phyloP scores from a whole-genome alignment of 2,113 vertebrate species.

The Gopherus evgoodei region DNA sequence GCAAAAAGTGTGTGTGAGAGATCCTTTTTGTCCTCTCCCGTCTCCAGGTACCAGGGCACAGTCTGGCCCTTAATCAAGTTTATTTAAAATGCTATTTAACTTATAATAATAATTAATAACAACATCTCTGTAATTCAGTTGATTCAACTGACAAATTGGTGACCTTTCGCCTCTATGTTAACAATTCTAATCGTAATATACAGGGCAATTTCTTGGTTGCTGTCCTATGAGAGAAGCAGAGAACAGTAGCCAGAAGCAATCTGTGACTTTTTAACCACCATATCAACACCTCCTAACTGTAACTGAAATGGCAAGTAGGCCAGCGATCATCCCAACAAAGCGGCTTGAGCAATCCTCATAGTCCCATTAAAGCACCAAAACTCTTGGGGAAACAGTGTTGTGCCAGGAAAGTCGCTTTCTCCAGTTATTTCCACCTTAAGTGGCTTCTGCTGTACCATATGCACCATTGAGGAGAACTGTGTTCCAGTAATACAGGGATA shows the following conservation, averaged over 20 bases:
- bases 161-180: constrained; percentile 35
- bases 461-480: not conserved
- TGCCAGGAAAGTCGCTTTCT: not conserved
- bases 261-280: not conserved
- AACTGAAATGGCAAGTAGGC: not conserved
- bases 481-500: not conserved
- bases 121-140: not conserved
- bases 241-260: constrained; percentile 23
- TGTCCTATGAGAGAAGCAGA: not conserved
- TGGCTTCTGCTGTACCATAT: not conserved
- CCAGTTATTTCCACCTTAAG: not conserved
- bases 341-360: not conserved
- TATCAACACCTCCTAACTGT: not conserved
- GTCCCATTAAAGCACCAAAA: not conserved
- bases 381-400: fast-evolving
- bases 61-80: constrained; percentile 1
- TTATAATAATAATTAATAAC: not conserved
- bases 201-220: constrained; percentile 34
- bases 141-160: constrained; percentile 29
- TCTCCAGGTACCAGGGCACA: not conserved
- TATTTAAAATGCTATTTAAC: not conserved
- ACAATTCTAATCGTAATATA: constrained; percentile 44
- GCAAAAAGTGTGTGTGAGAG: not conserved
- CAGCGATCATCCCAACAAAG: not conserved
- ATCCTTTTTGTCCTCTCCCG: not conserved